Base-by-base conservation (phyloP, 2,113 vertebrate genomes). In the Galemys pyrenaicus region DNA sequence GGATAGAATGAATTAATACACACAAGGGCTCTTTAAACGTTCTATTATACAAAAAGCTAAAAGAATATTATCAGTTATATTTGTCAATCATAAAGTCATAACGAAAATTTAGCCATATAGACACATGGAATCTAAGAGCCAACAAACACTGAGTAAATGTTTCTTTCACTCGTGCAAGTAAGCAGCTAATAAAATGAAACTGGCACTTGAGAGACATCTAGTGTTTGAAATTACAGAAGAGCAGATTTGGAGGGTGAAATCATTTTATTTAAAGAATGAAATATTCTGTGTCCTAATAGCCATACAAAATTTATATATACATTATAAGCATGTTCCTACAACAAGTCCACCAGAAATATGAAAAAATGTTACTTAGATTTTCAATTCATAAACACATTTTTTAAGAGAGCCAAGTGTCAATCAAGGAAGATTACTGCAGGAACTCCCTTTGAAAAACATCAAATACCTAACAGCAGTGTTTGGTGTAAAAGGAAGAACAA, bases 141-240 rank as follows among this genome's bases (percentile, higher is more conserved):
- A 71, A 13, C 28, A 12, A 37, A 56, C 35, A 30, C 9, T 71
- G 37, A 20, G 10, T 74, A 74, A 80, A 44, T 12, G 24, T 35
- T 46, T 70, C 22, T 17, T 65, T 86, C n/a, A n/a, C n/a, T n/a
- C n/a, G 12, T 24, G 41, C 6, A 2, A 0, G 1, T 15, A 10
- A 56, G 16, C 19, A 82, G 37, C 3, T 17, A 74, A 22, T 9
- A 71, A 67, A 77, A 32, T 22, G 2, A 84, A 54, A 51, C 83
- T 62, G 44, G 93, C 68, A 54, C 74, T 54, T 95, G 39, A 87
- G 97, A 94, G 97, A 94, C 65, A 96, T 88, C 97, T 97, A 78
- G 49, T 97, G 96, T 94, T 73, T 70, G 54, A 91, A 89, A 51
- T 12, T 1, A 87, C 58, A 39, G 16, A 54, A 70, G n/a, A 82